Conservation (phyloP, 2,113 vertebrate genomes). For the Leucopsar rothschildi region DNA sequence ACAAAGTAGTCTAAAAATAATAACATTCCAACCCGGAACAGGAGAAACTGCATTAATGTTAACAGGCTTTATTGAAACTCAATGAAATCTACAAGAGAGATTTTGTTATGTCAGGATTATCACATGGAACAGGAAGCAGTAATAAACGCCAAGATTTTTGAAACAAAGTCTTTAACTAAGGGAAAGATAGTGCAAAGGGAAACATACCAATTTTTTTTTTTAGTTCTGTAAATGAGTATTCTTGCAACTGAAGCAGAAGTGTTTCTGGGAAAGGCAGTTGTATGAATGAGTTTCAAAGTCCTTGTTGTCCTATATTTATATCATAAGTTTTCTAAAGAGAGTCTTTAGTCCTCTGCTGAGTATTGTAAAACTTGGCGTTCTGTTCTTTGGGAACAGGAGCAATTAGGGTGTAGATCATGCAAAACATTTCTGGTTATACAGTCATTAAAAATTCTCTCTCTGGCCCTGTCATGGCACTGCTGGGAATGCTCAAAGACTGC, state of each 20-base stretch:
- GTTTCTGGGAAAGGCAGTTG: not conserved
- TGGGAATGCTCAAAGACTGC: not conserved
- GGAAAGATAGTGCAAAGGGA: not conserved
- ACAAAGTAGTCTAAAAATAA: not conserved
- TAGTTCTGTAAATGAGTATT: not conserved
- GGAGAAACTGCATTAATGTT: not conserved
- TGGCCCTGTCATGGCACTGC: not conserved
- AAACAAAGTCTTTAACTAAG: not conserved
- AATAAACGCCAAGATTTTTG: not conserved
- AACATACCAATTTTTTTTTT: not conserved
- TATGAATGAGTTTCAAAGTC: conserved; percentile 9
- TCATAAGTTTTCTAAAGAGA: conserved; percentile 7
- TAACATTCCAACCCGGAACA: not conserved
- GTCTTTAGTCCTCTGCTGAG: not conserved
- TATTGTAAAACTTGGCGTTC: not conserved
- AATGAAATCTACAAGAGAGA: not conserved
- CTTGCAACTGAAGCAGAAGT: not conserved
- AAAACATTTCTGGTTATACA: conserved; percentile 3
- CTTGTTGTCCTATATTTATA: conserved; percentile 22
- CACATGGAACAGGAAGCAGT: not conserved
- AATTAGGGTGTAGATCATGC: conserved; percentile 36
- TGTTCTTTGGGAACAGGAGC: conserved; percentile 6
- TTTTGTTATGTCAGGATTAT: not conserved
- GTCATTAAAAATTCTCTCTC: conserved; percentile 11
- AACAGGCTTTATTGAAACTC: not conserved